phyloP scores from a whole-genome alignment of 2,113 vertebrate genomes.

The Buteo buteo region DNA sequence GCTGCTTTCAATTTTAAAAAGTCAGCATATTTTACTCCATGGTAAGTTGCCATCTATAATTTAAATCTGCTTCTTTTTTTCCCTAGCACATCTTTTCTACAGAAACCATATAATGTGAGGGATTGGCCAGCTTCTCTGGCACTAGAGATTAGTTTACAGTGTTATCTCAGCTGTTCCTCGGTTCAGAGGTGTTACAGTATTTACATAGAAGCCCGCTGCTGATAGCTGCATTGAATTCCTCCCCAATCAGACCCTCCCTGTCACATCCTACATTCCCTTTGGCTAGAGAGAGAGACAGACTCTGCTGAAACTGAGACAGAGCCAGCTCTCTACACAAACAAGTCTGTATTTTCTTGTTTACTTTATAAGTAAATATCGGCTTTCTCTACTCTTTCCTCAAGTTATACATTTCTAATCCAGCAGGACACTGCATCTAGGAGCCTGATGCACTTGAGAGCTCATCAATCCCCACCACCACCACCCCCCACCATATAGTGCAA shows the following conservation, averaged over 20 bases:
- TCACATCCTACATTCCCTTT: conserved; percentile 27
- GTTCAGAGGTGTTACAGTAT: conserved; percentile 70
- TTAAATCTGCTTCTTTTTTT: background rate
- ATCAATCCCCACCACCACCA: background rate
- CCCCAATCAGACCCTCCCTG: conserved; percentile 7
- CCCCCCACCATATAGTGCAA: background rate
- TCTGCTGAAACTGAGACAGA: background rate
- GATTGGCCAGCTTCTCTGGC: conserved; percentile 6
- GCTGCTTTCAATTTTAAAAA: background rate
- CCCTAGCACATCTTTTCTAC: background rate
- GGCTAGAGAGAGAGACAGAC: background rate
- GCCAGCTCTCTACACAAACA: background rate
- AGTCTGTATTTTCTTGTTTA: background rate
- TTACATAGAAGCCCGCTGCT: conserved; percentile 68
- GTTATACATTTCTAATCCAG: background rate
- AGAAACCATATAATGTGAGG: background rate
- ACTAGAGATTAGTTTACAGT: conserved; percentile 68
- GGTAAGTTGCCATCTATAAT: background rate
- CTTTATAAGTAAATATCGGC: background rate
- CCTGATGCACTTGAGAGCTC: background rate
- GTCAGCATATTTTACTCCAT: background rate
- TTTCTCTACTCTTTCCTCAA: background rate
- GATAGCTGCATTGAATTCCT: conserved; percentile 63
- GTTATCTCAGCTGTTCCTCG: conserved; percentile 73
- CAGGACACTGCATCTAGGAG: background rate